Base-by-base conservation (phyloP, 2,113 vertebrate genomes). In the Lanius ludovicianus region DNA sequence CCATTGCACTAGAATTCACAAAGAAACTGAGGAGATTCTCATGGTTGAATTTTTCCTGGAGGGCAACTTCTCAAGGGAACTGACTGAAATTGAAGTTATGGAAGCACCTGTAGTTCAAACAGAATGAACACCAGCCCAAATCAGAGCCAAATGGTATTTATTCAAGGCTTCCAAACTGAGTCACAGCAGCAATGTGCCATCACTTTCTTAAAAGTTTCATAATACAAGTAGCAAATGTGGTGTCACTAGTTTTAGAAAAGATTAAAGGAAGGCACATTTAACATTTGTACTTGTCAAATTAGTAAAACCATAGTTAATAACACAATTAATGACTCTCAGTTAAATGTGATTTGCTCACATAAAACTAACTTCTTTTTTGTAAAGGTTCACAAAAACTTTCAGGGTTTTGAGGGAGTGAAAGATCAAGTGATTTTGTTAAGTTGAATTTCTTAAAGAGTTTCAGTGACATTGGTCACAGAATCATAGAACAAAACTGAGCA, bases 341-440 rank as follows among this genome's bases (percentile, higher is more conserved):
- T 59, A 84, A 59, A 55, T 50, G 22, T 14, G 39, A n/a, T 71
- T 71, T 53, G 1, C 9, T 39, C 23, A 30, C 7, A 35, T 31
- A 55, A 9, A 81, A 22, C 8, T 0, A 8, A 18, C 0, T 4
- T 27, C 2, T 30, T 71, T n/a, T 70, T 49, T 19, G 6, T 20
- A 62, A 78, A 44, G 3, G 10, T 84, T 68, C 19, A 50, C 12
- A 49, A 60, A 86, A 81, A 47, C 18, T 11, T 10, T 10, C 0
- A 2, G 2, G 14, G 25, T 63, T 70, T 56, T 62, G 27, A n/a
- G 41, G 25, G 75, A 71, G 3, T 6, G 23, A 56, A 76, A 80
- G 7, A 67, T 44, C 22, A 76, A 62, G 5, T 22, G 17, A 70
- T 56, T 41, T 71, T 44, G 1, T 80, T 49, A 33, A 81, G 31